Percentiles rank a stretch among this genome's conserved stretches.
These are phyloP conservation scores for Ictalurus punctatus DNA, from an alignment of 2,113 vertebrate species.

Conservation along the genomic window DNA sequence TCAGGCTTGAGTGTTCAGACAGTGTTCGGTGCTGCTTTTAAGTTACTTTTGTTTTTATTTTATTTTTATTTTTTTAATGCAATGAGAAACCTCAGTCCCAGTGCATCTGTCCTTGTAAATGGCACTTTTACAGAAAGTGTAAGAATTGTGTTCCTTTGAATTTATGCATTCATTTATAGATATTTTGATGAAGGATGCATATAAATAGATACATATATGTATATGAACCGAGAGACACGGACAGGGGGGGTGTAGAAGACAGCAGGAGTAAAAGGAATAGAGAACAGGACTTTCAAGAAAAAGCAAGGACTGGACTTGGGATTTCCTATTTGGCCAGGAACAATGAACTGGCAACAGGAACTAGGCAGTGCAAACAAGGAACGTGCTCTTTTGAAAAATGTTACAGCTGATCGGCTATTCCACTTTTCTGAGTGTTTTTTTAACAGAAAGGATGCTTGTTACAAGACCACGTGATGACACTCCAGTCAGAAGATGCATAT, in stretches of 20 bases:
- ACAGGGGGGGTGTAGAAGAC: background rate
- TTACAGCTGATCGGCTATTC: background rate
- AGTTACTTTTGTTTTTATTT: constrained; percentile 49
- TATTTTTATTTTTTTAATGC: constrained; percentile 39
- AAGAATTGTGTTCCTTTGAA: constrained; percentile 67
- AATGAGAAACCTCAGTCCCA: constrained; percentile 78
- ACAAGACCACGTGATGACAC: too few species aligned
- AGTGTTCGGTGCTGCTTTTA: constrained; percentile 75
- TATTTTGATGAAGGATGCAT: constrained; percentile 76
- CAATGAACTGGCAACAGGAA: background rate
- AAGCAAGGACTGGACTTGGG: constrained; percentile 36
- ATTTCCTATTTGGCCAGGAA: background rate
- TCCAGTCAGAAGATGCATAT: background rate
- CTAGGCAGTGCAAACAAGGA: background rate
- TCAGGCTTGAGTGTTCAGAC: constrained; percentile 50
- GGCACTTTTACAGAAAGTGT: constrained; percentile 74
- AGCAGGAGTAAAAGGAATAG: background rate
- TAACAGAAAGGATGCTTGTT: background rate
- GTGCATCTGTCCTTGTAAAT: constrained; percentile 71
- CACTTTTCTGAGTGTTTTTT: background rate
- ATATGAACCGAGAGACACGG: constrained; percentile 49
- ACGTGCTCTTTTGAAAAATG: background rate
- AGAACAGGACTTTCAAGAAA: constrained; percentile 17
- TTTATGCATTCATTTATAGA: constrained; percentile 76
- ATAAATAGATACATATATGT: constrained; percentile 68